Percentiles rank a stretch among this genome's conserved stretches.
Conservation (phyloP, 2,888 invertebrate species). For the Lasioglossum zephyrum region DNA sequence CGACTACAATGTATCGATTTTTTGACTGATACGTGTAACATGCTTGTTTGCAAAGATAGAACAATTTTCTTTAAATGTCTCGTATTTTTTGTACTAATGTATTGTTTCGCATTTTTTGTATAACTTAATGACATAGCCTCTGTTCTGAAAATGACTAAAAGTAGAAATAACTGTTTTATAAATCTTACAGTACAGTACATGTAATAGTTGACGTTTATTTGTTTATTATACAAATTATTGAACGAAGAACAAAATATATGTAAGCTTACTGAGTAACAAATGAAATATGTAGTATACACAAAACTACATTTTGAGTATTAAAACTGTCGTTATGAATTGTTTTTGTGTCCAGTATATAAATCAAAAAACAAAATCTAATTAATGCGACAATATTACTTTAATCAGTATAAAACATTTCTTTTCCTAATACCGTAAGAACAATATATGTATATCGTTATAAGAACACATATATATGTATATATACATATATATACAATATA, state of each 20-base stretch:
- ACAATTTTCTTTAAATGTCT: slow-evolving; percentile 2
- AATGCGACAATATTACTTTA: slow-evolving; percentile 16
- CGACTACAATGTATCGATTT: slow-evolving; percentile 15
- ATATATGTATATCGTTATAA: slow-evolving; percentile 1
- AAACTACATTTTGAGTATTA: neutral
- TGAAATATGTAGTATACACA: neutral
- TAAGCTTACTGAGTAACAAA: neutral
- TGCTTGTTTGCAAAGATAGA: neutral
- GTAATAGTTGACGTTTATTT: neutral
- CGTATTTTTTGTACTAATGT: slow-evolving; percentile 17
- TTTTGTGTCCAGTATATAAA: neutral
- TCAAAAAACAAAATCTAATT: slow-evolving; percentile 7
- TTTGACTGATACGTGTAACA: slow-evolving; percentile 11
- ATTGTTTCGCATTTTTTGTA: slow-evolving; percentile 11
- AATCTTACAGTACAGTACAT: neutral
- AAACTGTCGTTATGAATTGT: neutral
- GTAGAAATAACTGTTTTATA: neutral
- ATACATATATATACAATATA: neutral
- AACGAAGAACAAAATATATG: neutral
- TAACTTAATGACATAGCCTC: neutral
- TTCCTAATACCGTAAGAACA: neutral
- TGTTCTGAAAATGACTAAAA: slow-evolving; percentile 2
- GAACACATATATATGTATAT: slow-evolving; percentile 1
- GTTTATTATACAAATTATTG: neutral
- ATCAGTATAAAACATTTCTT: neutral